A percentile compares a stretch with the other conserved stretches of the same genome.
phyloP scores from a whole-genome alignment of 2,113 vertebrate species.

The Lepisosteus oculatus region DNA sequence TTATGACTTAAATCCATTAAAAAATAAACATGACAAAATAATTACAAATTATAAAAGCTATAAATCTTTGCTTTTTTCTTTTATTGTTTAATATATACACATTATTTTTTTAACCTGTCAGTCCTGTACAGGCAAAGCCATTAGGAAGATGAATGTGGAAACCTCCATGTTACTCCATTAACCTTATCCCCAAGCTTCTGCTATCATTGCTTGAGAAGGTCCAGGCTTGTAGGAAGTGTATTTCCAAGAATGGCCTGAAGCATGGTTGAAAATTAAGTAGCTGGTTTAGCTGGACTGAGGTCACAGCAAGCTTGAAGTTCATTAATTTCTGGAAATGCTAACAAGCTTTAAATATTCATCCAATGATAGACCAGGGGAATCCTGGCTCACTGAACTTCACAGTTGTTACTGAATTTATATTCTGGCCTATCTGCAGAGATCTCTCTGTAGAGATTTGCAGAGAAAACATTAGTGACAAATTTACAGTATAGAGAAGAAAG shows the following conservation, averaged over 20 bases:
- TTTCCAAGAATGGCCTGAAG: neutral
- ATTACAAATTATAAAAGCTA: too few species aligned
- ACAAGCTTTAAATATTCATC: neutral
- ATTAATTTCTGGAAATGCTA: neutral
- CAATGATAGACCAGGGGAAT: too few species aligned
- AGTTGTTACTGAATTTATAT: too few species aligned
- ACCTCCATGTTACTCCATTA: neutral
- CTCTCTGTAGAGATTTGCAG: too few species aligned
- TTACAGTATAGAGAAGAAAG: too few species aligned
- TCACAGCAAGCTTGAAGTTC: neutral
- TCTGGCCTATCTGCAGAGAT: too few species aligned
- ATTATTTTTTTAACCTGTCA: neutral
- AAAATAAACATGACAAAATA: too few species aligned
- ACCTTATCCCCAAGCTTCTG: neutral
- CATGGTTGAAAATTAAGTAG: neutral
- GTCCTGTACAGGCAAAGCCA: neutral
- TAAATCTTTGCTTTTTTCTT: too few species aligned
- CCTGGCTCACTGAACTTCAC: too few species aligned
- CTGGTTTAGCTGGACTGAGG: neutral
- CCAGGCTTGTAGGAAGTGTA: neutral
- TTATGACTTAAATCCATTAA: too few species aligned
- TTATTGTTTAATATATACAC: too few species aligned
- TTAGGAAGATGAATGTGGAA: neutral
- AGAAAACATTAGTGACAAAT: too few species aligned
- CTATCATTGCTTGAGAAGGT: neutral